Conservation (phyloP, 2,888 invertebrate genomes). For the Bimastos eiseni region DNA sequence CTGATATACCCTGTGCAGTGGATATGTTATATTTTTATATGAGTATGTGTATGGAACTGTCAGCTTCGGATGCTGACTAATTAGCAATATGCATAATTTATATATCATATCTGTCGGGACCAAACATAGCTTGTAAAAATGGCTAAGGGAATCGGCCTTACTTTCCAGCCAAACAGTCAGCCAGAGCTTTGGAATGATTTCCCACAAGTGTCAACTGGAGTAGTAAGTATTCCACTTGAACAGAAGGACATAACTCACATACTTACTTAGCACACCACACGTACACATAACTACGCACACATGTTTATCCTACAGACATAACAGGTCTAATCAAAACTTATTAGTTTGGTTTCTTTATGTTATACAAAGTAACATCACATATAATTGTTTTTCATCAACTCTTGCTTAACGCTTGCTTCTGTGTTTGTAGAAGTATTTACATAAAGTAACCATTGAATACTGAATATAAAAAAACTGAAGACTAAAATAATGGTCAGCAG, state of each 20-base stretch:
- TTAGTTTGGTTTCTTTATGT: neutral
- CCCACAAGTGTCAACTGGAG: neutral
- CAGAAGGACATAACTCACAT: neutral
- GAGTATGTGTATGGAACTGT: neutral
- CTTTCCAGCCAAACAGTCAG: too few species aligned
- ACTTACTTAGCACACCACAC: too few species aligned
- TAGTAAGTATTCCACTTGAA: neutral
- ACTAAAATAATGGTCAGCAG: neutral
- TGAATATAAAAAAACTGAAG: neutral
- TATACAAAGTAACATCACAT: neutral
- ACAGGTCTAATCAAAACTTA: neutral
- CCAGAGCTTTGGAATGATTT: neutral
- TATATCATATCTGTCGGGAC: neutral
- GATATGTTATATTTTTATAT: too few species aligned
- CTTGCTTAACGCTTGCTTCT: neutral
- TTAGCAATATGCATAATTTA: neutral
- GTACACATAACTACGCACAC: neutral
- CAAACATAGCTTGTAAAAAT: too few species aligned
- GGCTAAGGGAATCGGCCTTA: too few species aligned
- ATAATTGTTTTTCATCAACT: neutral
- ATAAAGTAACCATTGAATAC: neutral
- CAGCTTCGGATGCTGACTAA: conserved; percentile 13
- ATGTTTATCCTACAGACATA: neutral
- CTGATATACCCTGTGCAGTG: neutral
- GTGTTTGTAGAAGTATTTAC: neutral